Evolutionary conservation across 2,113 vertebrate species (phyloP), one percentile per base, ranked within the genome.

Genomic region (Sus scrofa): DNA sequence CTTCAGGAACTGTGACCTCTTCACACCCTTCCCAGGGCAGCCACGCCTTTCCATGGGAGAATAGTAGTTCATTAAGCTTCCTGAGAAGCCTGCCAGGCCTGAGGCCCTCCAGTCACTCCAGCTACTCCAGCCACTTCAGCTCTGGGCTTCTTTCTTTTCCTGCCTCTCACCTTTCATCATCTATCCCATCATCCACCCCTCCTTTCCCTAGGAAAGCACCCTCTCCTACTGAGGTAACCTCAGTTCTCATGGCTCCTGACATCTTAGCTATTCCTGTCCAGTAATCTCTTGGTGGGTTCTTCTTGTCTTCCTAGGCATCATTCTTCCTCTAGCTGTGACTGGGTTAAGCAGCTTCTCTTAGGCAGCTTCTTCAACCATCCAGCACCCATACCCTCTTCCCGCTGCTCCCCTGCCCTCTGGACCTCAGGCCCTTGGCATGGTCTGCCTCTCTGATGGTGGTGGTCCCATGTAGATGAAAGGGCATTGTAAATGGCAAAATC

Each of bases 1-100:
- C 95, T 96, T 94, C 77, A 96, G 97, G 91, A 96, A 91, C 82
- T 65, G 52, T 0, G 30, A 79, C 52, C 56, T 85, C 81, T 84
- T 95, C 78, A 92, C 88, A 83, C 71, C 95, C 97, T 75, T 86
- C 67, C 78, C 34, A 30, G 82, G 56, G 52, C 0, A 0, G 24
- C 79, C 90, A 62, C 81, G 39, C 93, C 92, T 67, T 82, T 88
- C 62, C 82, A 92, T 92, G 87, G 54, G 79, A 94, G 81, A 94
- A 90, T 11, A 56, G 12, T 10, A 18, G 13, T 88, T 94, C 74
- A 54, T 34, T 74, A 32, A 24, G n/a, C 37, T 30, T 39, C 50
- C 65, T 3, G 39, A 37, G 44, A 27, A 20, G 67, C 37, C 3
- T 1, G 0, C 73, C 56, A 27, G 62, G 22, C 24, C 52, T 26